phyloP scores from a whole-genome alignment of 2,113 vertebrate species.

The Gallinago jamesoni region DNA sequence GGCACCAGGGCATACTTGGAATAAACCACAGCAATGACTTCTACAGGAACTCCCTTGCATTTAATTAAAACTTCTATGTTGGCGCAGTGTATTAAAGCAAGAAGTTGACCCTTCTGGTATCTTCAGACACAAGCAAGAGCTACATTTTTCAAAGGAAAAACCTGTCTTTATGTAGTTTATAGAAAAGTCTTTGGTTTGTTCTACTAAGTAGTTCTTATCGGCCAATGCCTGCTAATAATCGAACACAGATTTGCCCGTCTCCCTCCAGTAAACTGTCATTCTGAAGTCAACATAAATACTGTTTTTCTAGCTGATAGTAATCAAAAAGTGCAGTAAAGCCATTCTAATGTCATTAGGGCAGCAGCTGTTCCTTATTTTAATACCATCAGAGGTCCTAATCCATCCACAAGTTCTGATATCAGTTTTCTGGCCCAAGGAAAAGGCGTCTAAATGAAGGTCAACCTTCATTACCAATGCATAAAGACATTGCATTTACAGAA shows the following conservation, averaged over 20 bases:
- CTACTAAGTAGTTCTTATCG: not conserved
- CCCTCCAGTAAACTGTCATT: not conserved
- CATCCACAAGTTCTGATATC: slow-evolving; percentile 33
- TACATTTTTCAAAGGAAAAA: not conserved
- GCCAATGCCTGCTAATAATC: not conserved
- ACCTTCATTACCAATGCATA: not conserved
- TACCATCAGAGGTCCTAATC: slow-evolving; percentile 46
- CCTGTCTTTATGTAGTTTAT: not conserved
- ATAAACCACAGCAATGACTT: not conserved
- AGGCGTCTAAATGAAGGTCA: slow-evolving; percentile 39
- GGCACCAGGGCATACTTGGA: not conserved
- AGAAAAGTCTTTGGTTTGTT: not conserved
- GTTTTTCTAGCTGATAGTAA: slow-evolving; percentile 32
- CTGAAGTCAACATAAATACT: not conserved
- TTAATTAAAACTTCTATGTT: not conserved
- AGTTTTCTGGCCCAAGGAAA: slow-evolving; percentile 59
- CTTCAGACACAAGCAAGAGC: not conserved
- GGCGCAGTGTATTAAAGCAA: not conserved
- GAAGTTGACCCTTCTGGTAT: not conserved
- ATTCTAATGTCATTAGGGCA: slow-evolving; percentile 36
- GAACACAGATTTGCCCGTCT: not conserved
- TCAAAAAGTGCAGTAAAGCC: slow-evolving; percentile 54
- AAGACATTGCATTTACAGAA: not conserved
- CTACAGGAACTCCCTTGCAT: not conserved
- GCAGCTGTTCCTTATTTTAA: slow-evolving; percentile 64